Percentiles rank a stretch among this genome's conserved stretches.
Conservation (phyloP, 2,888 invertebrate genomes). For the Latrodectus hesperus region DNA sequence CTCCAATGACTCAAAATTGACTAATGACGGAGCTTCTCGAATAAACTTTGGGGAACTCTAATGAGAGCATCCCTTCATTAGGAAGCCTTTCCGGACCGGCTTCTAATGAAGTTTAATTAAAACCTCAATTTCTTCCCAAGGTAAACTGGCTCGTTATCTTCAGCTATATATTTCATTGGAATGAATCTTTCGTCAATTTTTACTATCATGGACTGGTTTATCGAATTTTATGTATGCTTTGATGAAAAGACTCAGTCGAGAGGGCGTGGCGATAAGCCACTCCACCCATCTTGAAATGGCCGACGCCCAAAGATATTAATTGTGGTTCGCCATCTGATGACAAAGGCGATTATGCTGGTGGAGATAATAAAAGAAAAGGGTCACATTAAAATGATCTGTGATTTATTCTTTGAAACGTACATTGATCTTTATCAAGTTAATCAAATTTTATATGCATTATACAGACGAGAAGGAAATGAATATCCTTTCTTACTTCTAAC, state of each 20-base stretch:
- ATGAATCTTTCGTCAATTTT: slow-evolving; percentile 1
- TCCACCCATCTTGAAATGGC: slow-evolving; percentile 19
- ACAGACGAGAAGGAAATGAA: too few species aligned
- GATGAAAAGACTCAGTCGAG: neutral
- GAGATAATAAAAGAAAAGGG: slow-evolving; percentile 31
- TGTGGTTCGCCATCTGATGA: slow-evolving; percentile 34
- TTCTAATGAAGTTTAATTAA: slow-evolving; percentile 53
- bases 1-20: neutral
- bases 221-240: neutral
- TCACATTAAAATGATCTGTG: slow-evolving; percentile 38
- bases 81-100: neutral
- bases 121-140: slow-evolving; percentile 7
- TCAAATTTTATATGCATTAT: too few species aligned
- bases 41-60: slow-evolving; percentile 11
- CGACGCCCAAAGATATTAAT: slow-evolving; percentile 56
- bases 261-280: slow-evolving; percentile 7
- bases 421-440: too few species aligned
- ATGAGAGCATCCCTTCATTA: slow-evolving; percentile 34
- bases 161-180: neutral
- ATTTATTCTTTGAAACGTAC: neutral
- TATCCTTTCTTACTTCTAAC: too few species aligned
- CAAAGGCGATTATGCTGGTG: slow-evolving; percentile 18
- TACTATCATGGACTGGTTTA: slow-evolving; percentile 12
- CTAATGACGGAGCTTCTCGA: slow-evolving; percentile 9
- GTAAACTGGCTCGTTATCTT: slow-evolving; percentile 6